Evolutionary conservation across 2,797 vertebrate species (phyloP).

Genomic region (Amniataba percoides): DNA sequence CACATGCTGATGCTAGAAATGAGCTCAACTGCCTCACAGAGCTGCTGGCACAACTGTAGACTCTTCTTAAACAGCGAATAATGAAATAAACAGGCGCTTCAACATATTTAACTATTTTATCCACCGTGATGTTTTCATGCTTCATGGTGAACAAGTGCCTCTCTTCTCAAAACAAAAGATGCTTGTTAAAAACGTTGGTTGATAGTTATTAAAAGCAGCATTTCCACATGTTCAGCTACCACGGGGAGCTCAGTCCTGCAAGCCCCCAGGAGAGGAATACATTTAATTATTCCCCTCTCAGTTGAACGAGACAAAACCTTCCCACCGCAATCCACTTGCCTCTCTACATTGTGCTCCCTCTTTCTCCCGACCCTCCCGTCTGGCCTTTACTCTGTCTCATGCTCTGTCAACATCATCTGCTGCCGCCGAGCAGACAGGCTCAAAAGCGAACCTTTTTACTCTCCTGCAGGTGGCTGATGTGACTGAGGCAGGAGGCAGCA

Average conservation of each 20-base stretch:
- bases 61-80: neutral
- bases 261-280: slow-evolving; percentile 52
- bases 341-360: slow-evolving; percentile 57
- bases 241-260: slow-evolving; percentile 12
- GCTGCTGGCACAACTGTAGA: neutral
- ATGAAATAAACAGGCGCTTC: slow-evolving; percentile 3
- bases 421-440: slow-evolving; percentile 67
- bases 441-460: slow-evolving; percentile 73
- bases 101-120: neutral
- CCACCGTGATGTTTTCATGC: neutral
- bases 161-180: neutral
- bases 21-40: neutral
- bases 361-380: slow-evolving; percentile 64
- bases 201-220: slow-evolving; percentile 15
- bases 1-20: neutral
- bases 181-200: slow-evolving; percentile 2
- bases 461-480: slow-evolving; percentile 84
- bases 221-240: slow-evolving; percentile 34
- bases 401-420: slow-evolving; percentile 81
- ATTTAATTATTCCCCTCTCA: slow-evolving; percentile 63
- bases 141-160: slow-evolving; percentile 9
- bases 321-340: slow-evolving; percentile 60
- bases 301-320: slow-evolving; percentile 69
- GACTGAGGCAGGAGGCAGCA: slow-evolving; percentile 74
- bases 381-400: slow-evolving; percentile 72